A percentile compares a stretch with the other conserved stretches of the same genome.
Evolutionary conservation across 92 coral and sea anemone genomes (phyloP).

Genomic region (Heliopora coerulea): DNA sequence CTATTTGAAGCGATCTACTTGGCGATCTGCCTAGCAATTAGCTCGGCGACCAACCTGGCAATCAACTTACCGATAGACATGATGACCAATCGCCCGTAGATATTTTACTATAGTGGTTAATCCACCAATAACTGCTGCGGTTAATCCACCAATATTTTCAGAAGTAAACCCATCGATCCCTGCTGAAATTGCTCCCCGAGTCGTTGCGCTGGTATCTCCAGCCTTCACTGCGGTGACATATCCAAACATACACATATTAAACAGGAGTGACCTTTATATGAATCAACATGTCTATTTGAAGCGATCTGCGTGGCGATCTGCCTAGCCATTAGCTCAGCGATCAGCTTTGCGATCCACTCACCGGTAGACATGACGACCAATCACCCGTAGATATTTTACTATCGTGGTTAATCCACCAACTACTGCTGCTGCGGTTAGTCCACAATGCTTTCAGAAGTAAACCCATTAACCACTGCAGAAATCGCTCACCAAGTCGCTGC

Average conservation of each 20-base stretch:
- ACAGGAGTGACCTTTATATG: not conserved
- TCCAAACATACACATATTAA: not conserved
- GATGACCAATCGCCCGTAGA: too few species aligned
- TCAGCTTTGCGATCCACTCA: not conserved
- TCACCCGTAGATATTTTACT: not conserved
- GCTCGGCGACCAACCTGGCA: not conserved
- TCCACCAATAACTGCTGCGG: not conserved
- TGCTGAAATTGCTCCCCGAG: too few species aligned
- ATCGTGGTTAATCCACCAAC: not conserved
- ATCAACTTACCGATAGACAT: not conserved
- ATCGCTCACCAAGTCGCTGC: too few species aligned
- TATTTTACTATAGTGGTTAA: not conserved
- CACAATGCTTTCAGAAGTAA: too few species aligned
- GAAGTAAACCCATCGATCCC: too few species aligned
- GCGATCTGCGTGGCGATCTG: slow-evolving; percentile 8
- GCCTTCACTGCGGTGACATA: not conserved
- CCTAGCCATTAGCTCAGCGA: slow-evolving; percentile 10
- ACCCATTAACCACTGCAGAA: too few species aligned
- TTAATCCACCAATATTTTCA: not conserved
- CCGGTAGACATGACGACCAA: not conserved
- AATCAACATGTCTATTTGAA: not conserved
- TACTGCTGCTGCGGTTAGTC: too few species aligned
- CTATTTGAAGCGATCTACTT: not conserved
- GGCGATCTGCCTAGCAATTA: slow-evolving; percentile 1
- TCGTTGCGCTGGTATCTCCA: too few species aligned